These are phyloP conservation scores for Yasuhikotakia modesta DNA, from an alignment of 2,797 vertebrate species.

Conservation along the genomic window DNA sequence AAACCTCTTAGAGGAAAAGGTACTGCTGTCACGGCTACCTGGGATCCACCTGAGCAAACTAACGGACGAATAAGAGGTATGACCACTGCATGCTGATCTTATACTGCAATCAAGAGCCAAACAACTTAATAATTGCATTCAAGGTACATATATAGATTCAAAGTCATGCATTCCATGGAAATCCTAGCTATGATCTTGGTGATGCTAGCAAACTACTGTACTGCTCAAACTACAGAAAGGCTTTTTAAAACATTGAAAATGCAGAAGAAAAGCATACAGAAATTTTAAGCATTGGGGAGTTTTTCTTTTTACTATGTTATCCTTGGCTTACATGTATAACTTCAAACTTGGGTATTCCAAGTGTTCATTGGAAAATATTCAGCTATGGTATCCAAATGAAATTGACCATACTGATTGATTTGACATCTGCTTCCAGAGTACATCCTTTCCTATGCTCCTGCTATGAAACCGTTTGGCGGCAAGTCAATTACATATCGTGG, in stretches of 20 bases:
- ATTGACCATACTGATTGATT: conserved; percentile 34
- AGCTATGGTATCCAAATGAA: conserved; percentile 38
- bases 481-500: conserved; percentile 89
- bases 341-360: conserved; percentile 45
- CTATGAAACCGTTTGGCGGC: conserved; percentile 95
- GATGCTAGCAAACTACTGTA: background rate
- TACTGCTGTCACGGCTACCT: conserved; percentile 87
- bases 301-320: conserved; percentile 41
- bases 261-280: conserved; percentile 13
- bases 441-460: conserved; percentile 96
- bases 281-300: conserved; percentile 10
- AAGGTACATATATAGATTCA: background rate
- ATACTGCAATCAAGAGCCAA: no score
- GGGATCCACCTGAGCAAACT: conserved; percentile 90
- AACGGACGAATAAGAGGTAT: conserved; percentile 94
- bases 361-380: conserved; percentile 42
- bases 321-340: conserved; percentile 33
- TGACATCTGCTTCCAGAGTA: conserved; percentile 82
- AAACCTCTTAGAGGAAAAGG: conserved; percentile 89
- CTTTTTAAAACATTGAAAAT: background rate
- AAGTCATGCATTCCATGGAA: background rate
- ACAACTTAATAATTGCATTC: background rate
- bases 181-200: background rate
- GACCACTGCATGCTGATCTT: conserved; percentile 27
- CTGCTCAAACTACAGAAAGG: background rate